phyloP scores from a whole-genome alignment of 2,888 invertebrate genomes.

The Suillia variegata region DNA sequence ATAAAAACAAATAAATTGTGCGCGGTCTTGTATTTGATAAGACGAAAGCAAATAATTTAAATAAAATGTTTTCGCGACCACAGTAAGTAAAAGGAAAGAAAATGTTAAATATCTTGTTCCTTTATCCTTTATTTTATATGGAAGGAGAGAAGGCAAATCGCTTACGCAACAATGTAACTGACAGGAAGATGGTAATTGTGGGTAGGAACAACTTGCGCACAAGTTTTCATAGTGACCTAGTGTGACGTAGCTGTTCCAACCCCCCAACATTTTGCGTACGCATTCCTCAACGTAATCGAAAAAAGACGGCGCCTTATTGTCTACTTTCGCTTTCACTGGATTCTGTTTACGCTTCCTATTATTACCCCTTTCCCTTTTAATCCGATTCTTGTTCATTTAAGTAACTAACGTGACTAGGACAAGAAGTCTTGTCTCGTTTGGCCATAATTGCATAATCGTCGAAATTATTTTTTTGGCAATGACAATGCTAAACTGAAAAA shows the following conservation, averaged over 20 bases:
- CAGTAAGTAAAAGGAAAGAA: no score
- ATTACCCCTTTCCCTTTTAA: neutral
- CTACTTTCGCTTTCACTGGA: constrained; percentile 41
- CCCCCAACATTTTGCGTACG: no score
- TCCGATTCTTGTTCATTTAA: neutral
- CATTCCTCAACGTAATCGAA: no score
- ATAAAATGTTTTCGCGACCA: constrained; percentile 55
- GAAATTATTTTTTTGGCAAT: constrained; percentile 15
- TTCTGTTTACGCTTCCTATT: neutral
- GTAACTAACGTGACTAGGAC: no score
- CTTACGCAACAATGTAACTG: no score
- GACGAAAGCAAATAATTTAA: no score
- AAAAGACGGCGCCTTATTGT: neutral
- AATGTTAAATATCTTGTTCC: neutral
- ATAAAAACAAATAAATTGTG: no score
- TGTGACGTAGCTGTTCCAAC: no score
- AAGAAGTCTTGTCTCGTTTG: neutral
- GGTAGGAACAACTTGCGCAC: neutral
- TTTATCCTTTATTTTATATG: constrained; percentile 9
- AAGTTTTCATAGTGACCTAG: no score
- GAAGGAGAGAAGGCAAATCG: no score
- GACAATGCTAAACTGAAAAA: constrained; percentile 8
- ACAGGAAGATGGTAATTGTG: constrained; percentile 9
- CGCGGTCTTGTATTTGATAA: no score
- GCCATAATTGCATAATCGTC: constrained; percentile 18